Evolutionary conservation across 2,888 invertebrate genomes (phyloP).

Genomic region (Drosophila flavopinicola): DNA sequence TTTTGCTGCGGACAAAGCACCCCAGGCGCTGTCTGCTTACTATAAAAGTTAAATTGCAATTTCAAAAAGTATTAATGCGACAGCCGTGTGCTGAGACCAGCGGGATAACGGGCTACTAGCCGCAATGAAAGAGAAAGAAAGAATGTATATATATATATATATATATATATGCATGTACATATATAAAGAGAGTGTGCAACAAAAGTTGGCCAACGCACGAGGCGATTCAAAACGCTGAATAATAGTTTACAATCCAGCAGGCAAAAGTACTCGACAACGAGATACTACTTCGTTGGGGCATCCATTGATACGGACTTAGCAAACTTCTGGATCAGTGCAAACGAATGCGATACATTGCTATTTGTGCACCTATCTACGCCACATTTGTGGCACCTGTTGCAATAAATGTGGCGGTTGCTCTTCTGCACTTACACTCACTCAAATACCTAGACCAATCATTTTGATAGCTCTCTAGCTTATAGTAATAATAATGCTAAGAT

Average conservation of each 20-base stretch:
- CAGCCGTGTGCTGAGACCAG: slow-evolving; percentile 43
- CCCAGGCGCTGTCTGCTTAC: slow-evolving; percentile 45
- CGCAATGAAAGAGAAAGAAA: not conserved
- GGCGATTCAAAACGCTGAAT: not conserved
- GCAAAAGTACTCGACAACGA: not conserved
- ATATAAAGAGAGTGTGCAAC: slow-evolving; percentile 2
- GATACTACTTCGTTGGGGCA: not conserved
- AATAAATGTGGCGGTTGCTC: too few species aligned
- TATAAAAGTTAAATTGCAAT: slow-evolving; percentile 72
- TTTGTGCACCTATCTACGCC: too few species aligned
- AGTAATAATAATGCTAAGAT: too few species aligned
- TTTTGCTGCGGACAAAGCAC: slow-evolving; percentile 15
- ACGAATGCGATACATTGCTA: too few species aligned
- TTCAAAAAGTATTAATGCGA: slow-evolving; percentile 64
- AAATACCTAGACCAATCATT: too few species aligned
- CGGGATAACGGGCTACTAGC: not conserved
- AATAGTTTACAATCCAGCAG: not conserved
- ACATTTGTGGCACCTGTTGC: too few species aligned
- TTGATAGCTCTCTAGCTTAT: too few species aligned
- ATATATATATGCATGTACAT: too few species aligned
- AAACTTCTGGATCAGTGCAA: too few species aligned
- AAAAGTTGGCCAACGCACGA: slow-evolving; percentile 25
- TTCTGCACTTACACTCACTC: too few species aligned
- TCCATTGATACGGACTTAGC: not conserved
- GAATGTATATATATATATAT: too few species aligned